Percentiles rank a stretch among this genome's conserved stretches.
phyloP scores from a whole-genome alignment of 2,888 invertebrate species.

The Sminthurinus aureus region DNA sequence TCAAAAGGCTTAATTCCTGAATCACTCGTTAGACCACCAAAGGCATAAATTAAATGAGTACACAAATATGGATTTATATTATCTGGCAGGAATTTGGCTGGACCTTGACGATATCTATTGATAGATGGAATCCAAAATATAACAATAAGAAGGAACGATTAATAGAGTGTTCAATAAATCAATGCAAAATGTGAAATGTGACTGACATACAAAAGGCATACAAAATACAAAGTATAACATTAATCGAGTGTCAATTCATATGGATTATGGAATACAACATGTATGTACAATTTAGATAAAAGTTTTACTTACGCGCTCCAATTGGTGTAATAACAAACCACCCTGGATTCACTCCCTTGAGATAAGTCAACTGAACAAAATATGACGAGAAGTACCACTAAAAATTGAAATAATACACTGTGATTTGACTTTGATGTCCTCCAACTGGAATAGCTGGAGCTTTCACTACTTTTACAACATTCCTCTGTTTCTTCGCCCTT shows the following conservation, averaged over 20 bases:
- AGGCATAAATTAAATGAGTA: conserved; percentile 91
- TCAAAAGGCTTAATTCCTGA: conserved; percentile 91
- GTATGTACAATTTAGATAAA: no score
- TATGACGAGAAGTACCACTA: conserved; percentile 19
- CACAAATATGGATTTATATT: conserved; percentile 95
- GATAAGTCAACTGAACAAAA: conserved; percentile 13
- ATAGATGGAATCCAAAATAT: conserved; percentile 61
- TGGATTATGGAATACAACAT: no score
- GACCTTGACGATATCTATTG: conserved; percentile 77
- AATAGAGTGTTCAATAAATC: no score
- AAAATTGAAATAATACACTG: not conserved
- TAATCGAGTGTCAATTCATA: no score
- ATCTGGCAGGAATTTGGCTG: conserved; percentile 89
- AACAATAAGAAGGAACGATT: no score
- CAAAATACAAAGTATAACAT: no score
- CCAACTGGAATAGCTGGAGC: not conserved
- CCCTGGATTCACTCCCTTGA: conserved; percentile 68
- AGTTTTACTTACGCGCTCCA: conserved; percentile 74
- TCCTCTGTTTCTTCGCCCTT: not conserved
- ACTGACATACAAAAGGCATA: no score
- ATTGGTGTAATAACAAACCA: conserved; percentile 92
- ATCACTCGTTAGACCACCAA: conserved; percentile 90
- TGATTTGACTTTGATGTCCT: not conserved
- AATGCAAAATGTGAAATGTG: no score
- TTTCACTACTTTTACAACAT: not conserved